These are phyloP conservation scores for Conomelus anceps DNA, from an alignment of 2,888 invertebrate species.

Conservation along the genomic window DNA sequence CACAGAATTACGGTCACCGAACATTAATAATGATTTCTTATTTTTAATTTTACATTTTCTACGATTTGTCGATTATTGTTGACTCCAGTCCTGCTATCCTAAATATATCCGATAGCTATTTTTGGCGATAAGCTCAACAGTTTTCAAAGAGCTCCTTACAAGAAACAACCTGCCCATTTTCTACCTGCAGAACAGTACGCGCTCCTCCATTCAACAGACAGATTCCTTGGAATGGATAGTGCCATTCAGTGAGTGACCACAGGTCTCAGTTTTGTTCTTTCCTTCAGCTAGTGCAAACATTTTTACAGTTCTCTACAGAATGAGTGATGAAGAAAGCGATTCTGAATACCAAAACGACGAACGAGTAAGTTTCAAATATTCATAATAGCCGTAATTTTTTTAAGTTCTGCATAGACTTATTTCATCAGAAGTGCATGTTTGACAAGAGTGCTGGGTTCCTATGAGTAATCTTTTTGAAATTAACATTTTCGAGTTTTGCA, in stretches of 20 bases:
- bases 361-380: not conserved
- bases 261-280: not conserved
- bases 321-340: not conserved
- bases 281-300: not conserved
- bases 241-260: not conserved
- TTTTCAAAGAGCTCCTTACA: not conserved
- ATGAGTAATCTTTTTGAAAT: too few relatives aligned
- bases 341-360: not conserved
- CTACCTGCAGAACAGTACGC: not conserved
- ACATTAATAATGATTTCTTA: too few relatives aligned
- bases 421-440: too few relatives aligned
- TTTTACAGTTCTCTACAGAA: not conserved
- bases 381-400: too few relatives aligned
- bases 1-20: too few relatives aligned
- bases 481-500: too few relatives aligned
- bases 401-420: too few relatives aligned
- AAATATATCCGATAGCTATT: not conserved
- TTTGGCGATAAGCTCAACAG: not conserved
- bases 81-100: not conserved
- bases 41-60: not conserved
- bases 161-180: not conserved
- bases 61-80: not conserved
- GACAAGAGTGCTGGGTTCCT: too few relatives aligned
- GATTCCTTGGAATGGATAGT: not conserved
- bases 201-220: not conserved